A percentile compares a stretch with the other conserved stretches of the same genome.
Evolutionary conservation across 2,888 invertebrate species (phyloP).

Genomic region (Tetranychus truncatus): DNA sequence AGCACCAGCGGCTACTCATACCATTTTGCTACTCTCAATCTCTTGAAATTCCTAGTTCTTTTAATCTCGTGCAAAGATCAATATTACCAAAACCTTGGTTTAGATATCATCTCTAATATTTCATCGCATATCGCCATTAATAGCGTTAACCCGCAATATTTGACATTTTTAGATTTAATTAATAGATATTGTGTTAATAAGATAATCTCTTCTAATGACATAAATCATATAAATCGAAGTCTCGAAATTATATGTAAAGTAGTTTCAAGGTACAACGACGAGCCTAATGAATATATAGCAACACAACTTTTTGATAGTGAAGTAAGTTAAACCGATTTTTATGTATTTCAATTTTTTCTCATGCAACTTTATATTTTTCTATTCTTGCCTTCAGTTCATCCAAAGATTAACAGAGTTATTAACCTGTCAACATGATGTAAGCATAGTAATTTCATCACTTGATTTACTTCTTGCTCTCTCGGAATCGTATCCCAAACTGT

Average conservation of each 20-base stretch:
- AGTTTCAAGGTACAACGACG: constrained; percentile 13
- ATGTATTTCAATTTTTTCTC: not conserved
- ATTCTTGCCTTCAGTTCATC: constrained; percentile 13
- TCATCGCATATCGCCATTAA: constrained; percentile 9
- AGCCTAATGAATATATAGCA: not conserved
- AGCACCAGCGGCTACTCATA: not conserved
- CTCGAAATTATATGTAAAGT: constrained; percentile 21
- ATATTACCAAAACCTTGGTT: constrained; percentile 15
- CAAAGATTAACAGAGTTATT: constrained; percentile 20
- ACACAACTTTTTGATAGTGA: constrained; percentile 14
- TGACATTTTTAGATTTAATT: constrained; percentile 9
- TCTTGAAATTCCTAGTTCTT: constrained; percentile 21
- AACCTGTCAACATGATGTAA: constrained; percentile 23
- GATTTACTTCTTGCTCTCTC: constrained; percentile 22
- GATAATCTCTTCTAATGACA: constrained; percentile 17
- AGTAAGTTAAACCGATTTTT: constrained; percentile 11
- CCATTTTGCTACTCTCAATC: constrained; percentile 9
- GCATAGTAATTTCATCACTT: constrained; percentile 18
- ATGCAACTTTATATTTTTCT: not conserved
- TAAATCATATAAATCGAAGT: constrained; percentile 17
- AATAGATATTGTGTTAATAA: constrained; percentile 14
- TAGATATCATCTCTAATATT: constrained; percentile 22
- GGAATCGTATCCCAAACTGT: constrained; percentile 18
- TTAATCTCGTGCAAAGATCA: constrained; percentile 14
- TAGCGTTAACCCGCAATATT: constrained; percentile 12